phyloP scores from a whole-genome alignment of 2,888 invertebrate species.

The Ernsta delagoae region DNA sequence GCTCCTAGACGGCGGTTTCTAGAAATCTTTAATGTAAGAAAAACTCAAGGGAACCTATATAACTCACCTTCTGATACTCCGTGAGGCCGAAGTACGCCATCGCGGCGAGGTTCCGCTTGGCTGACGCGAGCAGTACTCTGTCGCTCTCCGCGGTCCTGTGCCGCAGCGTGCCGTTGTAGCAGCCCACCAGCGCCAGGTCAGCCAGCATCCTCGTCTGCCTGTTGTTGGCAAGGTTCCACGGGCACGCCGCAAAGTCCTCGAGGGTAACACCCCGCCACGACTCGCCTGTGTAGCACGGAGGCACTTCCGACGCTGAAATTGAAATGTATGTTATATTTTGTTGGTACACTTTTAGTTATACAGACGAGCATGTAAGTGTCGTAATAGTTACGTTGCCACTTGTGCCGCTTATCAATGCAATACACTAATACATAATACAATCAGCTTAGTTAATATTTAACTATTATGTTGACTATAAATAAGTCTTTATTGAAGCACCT shows the following conservation, averaged over 20 bases:
- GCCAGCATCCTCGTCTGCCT: constrained; percentile 99
- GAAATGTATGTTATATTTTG: neutral
- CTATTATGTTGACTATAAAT: too few relatives aligned
- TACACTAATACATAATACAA: too few relatives aligned
- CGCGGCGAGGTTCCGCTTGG: constrained; percentile 96
- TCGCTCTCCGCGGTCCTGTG: constrained; percentile 89
- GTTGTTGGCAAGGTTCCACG: constrained; percentile 97
- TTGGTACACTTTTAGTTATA: neutral
- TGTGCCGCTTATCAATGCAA: too few relatives aligned
- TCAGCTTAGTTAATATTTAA: too few relatives aligned
- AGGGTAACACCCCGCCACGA: constrained; percentile 96
- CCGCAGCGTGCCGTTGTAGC: constrained; percentile 95
- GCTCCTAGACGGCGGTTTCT: too few relatives aligned
- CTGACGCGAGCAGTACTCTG: constrained; percentile 95
- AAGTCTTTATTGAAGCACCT: too few relatives aligned
- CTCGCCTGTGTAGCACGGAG: constrained; percentile 91
- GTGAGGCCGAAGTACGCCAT: constrained; percentile 99
- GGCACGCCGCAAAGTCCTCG: constrained; percentile 95
- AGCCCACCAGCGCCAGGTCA: constrained; percentile 96
- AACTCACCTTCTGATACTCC: constrained; percentile 93
- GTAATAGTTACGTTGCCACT: too few relatives aligned
- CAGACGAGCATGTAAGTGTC: too few relatives aligned
- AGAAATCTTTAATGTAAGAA: too few relatives aligned
- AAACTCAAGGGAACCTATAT: too few relatives aligned
- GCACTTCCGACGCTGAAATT: constrained; percentile 90